Evolutionary conservation across 2,797 vertebrate species (phyloP), one percentile per base, ranked within the genome.

Genomic region (Pantherophis alleghaniensis): DNA sequence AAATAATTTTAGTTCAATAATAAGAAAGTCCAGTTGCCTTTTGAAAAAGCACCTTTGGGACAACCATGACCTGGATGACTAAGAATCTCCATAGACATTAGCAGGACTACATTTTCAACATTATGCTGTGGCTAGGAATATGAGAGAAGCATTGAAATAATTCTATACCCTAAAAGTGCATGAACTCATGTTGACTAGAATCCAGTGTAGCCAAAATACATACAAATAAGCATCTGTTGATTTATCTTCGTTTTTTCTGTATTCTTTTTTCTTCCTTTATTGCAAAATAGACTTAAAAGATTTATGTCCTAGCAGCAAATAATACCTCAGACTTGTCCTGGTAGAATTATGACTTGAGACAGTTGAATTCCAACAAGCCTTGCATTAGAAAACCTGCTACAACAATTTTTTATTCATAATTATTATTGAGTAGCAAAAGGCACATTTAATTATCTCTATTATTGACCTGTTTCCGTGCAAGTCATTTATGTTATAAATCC

Each of bases 331-430:
- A 96, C 92, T 89, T 91, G 83, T 95, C 95, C 96, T 92, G 74
- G 92, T 95, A 94, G 95, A 96, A 95, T 96, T 95, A 96, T 92
- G 92, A 91, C 93, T 94, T 94, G 94, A 57, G 89, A 96, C 55
- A 92, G 96, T 95, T 94, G 91, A 94, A 88, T 90, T 93, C 86
- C 91, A 69, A 89, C 94, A 96, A 87, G 22, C 4, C 91, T 94
- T 94, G 26, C 92, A 95, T 95, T 96, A 93, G 95, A 97, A 96
- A 95, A 95, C 16, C 94, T 96, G 95, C 61, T 87, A 95, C 96
- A 93, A 94, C 89, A 94, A 92, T 96, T 91, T 96, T 96, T 96
- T 96, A 95, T 96, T 97, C 92, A 94, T 95, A 96, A 97, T 96
- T 97, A 93, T 95, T 96, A 97, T 97, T 96, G 94, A 94, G 83